A percentile compares a stretch with the other conserved stretches of the same genome.
Evolutionary conservation across 2,113 vertebrate species (phyloP).

Genomic region (Azemiops feae): DNA sequence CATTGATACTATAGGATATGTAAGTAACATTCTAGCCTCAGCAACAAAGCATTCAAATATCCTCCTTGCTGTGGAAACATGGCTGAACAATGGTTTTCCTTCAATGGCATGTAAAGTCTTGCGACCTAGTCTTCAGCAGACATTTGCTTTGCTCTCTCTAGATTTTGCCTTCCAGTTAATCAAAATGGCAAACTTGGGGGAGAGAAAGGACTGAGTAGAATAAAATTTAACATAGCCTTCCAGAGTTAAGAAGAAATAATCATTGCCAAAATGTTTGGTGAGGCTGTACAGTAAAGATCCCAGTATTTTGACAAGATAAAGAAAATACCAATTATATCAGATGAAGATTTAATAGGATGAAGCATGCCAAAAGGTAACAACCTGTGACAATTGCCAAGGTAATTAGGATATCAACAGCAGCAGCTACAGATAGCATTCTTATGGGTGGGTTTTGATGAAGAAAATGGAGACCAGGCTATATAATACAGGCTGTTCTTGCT

Average conservation of each 20-base stretch:
- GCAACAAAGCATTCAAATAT: slow-evolving; percentile 34
- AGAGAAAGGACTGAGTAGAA: slow-evolving; percentile 3
- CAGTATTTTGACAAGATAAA: neutral
- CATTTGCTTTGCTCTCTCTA: neutral
- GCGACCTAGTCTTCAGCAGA: slow-evolving; percentile 7
- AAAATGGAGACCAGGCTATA: neutral
- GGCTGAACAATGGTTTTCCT: slow-evolving; percentile 22
- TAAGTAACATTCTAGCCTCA: neutral
- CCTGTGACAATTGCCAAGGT: neutral
- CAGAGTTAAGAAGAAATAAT: neutral
- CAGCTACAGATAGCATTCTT: neutral
- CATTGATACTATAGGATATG: neutral
- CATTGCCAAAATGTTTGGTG: neutral
- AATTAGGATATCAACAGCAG: neutral
- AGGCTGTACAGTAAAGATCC: neutral
- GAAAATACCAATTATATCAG: neutral
- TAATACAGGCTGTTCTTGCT: fast-evolving
- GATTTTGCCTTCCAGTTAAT: neutral
- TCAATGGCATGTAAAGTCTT: neutral
- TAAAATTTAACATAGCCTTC: neutral
- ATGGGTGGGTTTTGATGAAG: fast-evolving
- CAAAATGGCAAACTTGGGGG: slow-evolving; percentile 7
- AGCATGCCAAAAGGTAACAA: neutral
- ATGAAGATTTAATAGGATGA: neutral
- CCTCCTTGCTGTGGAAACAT: slow-evolving; percentile 29